Base-by-base conservation (phyloP, 1,140 invertebrate species). In the Dreissena rostriformis region DNA sequence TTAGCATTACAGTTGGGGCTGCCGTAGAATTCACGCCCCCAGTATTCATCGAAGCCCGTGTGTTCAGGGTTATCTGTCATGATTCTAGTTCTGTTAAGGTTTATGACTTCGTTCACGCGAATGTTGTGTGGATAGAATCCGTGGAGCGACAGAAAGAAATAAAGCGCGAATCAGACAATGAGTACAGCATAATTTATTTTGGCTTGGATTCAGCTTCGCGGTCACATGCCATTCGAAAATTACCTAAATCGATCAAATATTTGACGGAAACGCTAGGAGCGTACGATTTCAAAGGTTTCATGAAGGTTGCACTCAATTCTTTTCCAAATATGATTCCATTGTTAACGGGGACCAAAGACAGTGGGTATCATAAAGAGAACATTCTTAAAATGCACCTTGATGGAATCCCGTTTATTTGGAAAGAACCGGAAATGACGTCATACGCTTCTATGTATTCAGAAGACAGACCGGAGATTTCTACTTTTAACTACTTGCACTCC, bases 251-350 rank as follows among this genome's bases (percentile, higher is more conserved):
- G 7, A 70, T 80, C 26, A 74, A 86, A 55, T 86, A 84, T 73
- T 65, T 88, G 7, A 82, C 68, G 28, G 83, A 94, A 95, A 80
- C 91, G 14, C 92, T 96, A 12, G 94, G 93, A 0, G 95, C 96
- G 19, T 94, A 96, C 12, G 96, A 96, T 91, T 94, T 97, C 86
- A 89, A 95, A 63, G 97, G 97, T 24, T 97, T 96, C 91, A 97
- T 96, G 87, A 97, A 97, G 94, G 95, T 97, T 6, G 97, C 95
- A 1, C 96, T 97, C 88, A 97, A 97, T 89, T 97, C 97, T 0
- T 97, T 96, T 90, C 96, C 96, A 0, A 97, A 98, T 92, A 86
- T 97, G 39, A 94, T 97, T 0, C 95, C 97, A 0, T 93, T 96
- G 12, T 91, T 97, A 0, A 95, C 95, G 0, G 97, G 97, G 26